These are phyloP conservation scores for Lepilemur ruficaudatus DNA, from an alignment of 2,797 vertebrate genomes.

Conservation along the genomic window DNA sequence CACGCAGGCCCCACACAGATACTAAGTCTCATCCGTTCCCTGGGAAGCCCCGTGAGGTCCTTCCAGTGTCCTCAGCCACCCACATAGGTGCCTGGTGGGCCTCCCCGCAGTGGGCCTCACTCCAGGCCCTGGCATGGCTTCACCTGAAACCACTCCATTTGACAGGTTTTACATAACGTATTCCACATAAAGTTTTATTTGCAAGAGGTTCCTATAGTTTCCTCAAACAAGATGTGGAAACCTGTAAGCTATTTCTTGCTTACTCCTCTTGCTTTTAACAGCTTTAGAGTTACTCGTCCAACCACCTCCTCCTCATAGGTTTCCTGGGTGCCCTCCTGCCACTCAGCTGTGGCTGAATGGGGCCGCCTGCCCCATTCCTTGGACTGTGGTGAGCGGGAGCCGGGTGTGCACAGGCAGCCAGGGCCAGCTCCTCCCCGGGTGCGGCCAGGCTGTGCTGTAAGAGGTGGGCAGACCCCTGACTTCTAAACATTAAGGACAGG, in stretches of 20 bases:
- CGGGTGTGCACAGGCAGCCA: not conserved
- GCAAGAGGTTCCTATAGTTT: not conserved
- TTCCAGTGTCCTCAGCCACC: not conserved
- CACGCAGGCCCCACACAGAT: not conserved
- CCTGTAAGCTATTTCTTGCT: not conserved
- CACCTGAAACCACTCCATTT: not conserved
- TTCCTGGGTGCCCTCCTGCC: not conserved
- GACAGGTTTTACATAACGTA: not conserved
- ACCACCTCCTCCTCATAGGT: not conserved
- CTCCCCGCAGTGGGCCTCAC: not conserved
- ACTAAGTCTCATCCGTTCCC: not conserved
- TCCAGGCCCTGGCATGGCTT: not conserved
- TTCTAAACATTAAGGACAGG: not conserved
- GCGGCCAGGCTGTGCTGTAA: not conserved
- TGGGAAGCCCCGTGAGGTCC: not conserved
- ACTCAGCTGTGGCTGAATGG: no score
- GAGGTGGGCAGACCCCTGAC: not conserved
- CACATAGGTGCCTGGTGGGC: not conserved
- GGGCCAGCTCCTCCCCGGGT: no score
- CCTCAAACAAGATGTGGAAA: not conserved
- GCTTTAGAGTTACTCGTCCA: not conserved
- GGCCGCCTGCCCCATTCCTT: not conserved
- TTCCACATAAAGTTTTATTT: not conserved
- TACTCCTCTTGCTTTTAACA: not conserved
- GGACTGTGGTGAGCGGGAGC: not conserved